These are phyloP conservation scores for Hozukius guyotensis DNA, from an alignment of 2,797 vertebrate genomes.

Conservation along the genomic window DNA sequence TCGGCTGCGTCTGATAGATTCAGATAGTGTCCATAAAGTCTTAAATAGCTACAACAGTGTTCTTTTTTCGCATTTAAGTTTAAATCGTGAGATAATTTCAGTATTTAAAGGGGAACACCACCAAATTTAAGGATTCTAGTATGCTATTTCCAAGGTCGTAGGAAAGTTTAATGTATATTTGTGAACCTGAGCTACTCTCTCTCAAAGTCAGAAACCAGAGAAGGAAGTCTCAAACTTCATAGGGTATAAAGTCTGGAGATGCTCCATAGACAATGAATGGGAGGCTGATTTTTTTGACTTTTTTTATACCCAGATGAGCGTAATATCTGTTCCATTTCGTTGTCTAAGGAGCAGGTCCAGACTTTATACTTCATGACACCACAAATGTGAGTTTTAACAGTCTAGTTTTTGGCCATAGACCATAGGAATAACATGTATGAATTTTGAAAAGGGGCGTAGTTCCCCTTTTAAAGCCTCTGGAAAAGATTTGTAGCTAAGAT, in stretches of 20 bases:
- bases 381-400: neutral
- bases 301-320: fast-evolving
- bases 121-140: fast-evolving
- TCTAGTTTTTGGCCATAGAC: neutral
- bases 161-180: too few species aligned
- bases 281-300: neutral
- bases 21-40: neutral
- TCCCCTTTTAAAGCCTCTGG: too few species aligned
- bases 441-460: fast-evolving
- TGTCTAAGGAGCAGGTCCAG: too few species aligned
- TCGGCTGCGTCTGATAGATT: neutral
- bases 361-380: fast-evolving
- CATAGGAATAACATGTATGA: neutral
- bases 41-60: neutral
- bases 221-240: too few species aligned
- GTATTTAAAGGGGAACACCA: neutral
- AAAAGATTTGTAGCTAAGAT: neutral
- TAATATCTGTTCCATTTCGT: neutral
- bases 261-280: neutral
- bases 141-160: fast-evolving
- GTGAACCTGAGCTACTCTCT: too few species aligned
- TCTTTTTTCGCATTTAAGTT: neutral
- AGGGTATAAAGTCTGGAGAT: neutral
- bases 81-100: neutral
- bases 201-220: too few species aligned